These are phyloP conservation scores for Phymatocera aterrima DNA, from an alignment of 2,888 invertebrate species.

Conservation along the genomic window DNA sequence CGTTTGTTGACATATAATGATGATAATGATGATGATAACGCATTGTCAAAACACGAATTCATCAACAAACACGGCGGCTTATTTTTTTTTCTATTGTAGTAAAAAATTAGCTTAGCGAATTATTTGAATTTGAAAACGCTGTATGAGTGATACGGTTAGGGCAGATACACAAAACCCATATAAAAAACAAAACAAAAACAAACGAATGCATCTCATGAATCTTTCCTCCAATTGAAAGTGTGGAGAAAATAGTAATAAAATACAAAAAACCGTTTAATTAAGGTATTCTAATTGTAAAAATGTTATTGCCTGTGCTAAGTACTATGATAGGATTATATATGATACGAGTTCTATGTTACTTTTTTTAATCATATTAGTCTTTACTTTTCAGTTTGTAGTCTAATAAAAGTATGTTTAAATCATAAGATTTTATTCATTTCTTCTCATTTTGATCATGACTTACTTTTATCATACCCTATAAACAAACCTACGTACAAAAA, in stretches of 20 bases:
- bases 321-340: constrained; percentile 52
- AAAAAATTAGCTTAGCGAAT: background rate
- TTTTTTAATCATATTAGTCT: constrained; percentile 63
- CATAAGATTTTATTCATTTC: constrained; percentile 33
- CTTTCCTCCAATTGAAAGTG: constrained; percentile 50
- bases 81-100: constrained; percentile 5
- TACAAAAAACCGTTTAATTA: constrained; percentile 37
- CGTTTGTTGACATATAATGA: too few species aligned
- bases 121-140: background rate
- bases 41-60: background rate
- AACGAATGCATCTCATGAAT: constrained; percentile 54
- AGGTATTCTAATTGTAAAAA: constrained; percentile 64
- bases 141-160: constrained; percentile 4
- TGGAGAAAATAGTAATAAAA: too few species aligned
- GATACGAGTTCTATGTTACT: constrained; percentile 56
- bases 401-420: constrained; percentile 65
- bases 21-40: background rate
- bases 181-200: too few species aligned
- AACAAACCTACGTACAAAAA: too few species aligned
- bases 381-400: constrained; percentile 66
- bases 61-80: constrained; percentile 25
- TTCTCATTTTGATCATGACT: background rate
- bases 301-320: constrained; percentile 57
- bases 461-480: too few species aligned
- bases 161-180: background rate